Evolutionary conservation across 2,113 vertebrate genomes (phyloP).

Genomic region (Lagenorhynchus albirostris): DNA sequence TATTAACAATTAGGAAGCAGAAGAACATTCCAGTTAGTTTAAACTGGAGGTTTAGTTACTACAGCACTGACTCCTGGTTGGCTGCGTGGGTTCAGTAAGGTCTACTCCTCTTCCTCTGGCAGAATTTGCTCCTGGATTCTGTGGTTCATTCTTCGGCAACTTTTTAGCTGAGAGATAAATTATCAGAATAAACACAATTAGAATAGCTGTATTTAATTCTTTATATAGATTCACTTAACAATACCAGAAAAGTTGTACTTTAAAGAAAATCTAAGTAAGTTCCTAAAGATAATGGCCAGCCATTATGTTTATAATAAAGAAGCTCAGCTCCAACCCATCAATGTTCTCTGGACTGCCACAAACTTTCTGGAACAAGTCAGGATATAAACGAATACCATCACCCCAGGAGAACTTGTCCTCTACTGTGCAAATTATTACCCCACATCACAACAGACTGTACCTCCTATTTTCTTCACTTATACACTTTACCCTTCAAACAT

Average conservation of each 20-base stretch:
- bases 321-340: neutral
- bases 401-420: neutral
- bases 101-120: conserved; percentile 94
- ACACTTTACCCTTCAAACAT: neutral
- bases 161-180: conserved; percentile 89
- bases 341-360: neutral
- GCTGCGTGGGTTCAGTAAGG: conserved; percentile 95
- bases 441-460: neutral
- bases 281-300: neutral
- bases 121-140: conserved; percentile 86
- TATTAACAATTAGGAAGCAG: conserved; percentile 87
- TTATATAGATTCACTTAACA: neutral
- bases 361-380: neutral
- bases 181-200: conserved; percentile 45
- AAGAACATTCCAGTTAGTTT: conserved; percentile 82
- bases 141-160: conserved; percentile 96
- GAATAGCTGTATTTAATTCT: neutral
- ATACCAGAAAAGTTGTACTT: neutral
- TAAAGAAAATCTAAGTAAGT: neutral
- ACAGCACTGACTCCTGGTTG: conserved; percentile 94
- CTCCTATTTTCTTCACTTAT: neutral
- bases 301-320: neutral
- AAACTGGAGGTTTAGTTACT: conserved; percentile 89
- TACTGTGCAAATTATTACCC: neutral
- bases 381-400: neutral